These are phyloP conservation scores for Chelonoidis abingdonii DNA, from an alignment of 2,113 vertebrate genomes.

Conservation along the genomic window DNA sequence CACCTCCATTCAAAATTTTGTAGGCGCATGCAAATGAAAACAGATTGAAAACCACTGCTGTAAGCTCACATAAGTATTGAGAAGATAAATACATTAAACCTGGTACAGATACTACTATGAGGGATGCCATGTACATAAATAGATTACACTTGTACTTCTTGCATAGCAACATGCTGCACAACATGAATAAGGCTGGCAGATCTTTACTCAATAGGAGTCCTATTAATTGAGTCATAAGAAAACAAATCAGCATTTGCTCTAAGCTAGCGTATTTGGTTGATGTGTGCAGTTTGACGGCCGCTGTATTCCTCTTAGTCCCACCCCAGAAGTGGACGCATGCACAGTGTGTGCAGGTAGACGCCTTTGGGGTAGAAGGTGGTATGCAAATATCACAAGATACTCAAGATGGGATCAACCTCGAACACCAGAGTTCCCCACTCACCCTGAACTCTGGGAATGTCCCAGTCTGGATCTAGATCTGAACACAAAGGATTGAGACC, in stretches of 20 bases:
- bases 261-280: neutral
- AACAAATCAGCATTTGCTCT: neutral
- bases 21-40: neutral
- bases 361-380: neutral
- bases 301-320: neutral
- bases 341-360: neutral
- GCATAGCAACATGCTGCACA: neutral
- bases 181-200: neutral
- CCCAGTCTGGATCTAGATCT: neutral
- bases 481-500: neutral
- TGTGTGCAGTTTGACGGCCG: neutral
- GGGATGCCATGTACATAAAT: neutral
- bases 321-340: neutral
- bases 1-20: neutral
- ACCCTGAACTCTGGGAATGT: neutral
- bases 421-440: neutral
- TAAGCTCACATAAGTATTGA: neutral
- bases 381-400: rapidly evolving
- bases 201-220: neutral
- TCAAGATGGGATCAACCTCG: rapidly evolving
- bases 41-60: neutral
- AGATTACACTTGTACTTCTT: neutral
- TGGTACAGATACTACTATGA: neutral
- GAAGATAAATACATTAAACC: neutral
- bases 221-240: neutral